Percentiles rank a stretch among this genome's conserved stretches.
These are phyloP conservation scores for Protophormia terraenovae DNA, from an alignment of 2,888 invertebrate species.

Conservation along the genomic window DNA sequence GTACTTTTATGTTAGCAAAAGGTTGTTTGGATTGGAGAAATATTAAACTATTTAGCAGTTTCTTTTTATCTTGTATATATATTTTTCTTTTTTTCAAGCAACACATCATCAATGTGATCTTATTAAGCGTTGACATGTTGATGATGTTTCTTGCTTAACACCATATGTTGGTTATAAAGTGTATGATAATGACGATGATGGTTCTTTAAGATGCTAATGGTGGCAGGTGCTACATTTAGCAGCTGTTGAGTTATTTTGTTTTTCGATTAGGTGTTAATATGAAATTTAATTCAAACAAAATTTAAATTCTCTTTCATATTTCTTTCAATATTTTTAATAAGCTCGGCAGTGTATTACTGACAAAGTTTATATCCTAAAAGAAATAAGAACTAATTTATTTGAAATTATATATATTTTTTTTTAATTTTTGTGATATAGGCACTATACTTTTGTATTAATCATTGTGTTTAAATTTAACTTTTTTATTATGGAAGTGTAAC, in stretches of 20 bases:
- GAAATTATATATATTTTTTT: too few species aligned
- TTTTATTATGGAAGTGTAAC: too few species aligned
- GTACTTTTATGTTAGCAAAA: neutral
- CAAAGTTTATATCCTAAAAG: too few species aligned
- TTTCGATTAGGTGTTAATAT: neutral
- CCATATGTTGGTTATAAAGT: constrained; percentile 1
- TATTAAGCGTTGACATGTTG: constrained; percentile 43
- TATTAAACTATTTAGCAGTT: constrained; percentile 35
- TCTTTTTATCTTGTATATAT: too few species aligned
- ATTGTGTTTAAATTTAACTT: too few species aligned
- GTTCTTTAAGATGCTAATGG: constrained; percentile 1
- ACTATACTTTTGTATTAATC: too few species aligned
- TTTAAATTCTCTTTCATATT: too few species aligned
- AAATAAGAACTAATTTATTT: too few species aligned
- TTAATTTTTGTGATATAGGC: too few species aligned
- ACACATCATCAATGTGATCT: constrained; percentile 44
- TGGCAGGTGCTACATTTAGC: neutral
- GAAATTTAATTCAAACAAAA: too few species aligned
- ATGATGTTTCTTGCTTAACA: neutral
- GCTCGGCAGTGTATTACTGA: too few species aligned
- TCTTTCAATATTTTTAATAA: too few species aligned
- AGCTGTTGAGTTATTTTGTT: neutral
- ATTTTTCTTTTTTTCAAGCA: neutral
- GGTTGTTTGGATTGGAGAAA: neutral
- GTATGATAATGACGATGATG: neutral